Base-by-base conservation (phyloP, 2,797 vertebrate genomes). In the Novumbra hubbsi region DNA sequence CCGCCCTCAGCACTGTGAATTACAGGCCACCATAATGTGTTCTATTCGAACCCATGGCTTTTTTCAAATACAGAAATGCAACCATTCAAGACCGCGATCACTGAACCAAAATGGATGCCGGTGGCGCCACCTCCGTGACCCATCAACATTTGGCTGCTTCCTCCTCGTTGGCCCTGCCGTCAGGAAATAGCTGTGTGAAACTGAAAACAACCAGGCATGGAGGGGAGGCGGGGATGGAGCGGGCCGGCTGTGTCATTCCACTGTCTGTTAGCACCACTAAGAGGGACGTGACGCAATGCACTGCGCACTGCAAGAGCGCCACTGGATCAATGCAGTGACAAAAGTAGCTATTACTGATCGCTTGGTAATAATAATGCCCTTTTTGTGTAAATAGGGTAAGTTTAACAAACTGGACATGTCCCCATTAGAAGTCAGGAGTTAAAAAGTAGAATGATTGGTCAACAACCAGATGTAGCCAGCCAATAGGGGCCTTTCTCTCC, bases 221-320 rank as follows among this genome's bases (percentile, higher is more conserved):
- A 9, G 7, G 24, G 15, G 45, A 27, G 30, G 19, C 32, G 28
- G 57, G 16, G 62, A 17, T 27, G 2, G 11, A 49, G 68, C 55
- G 57, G 62, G 65, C 65, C 71, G 62, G 68, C 73, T 70, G 68
- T 63, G 68, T 52, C 74, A 72, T 70, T 64, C 70, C 63, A 76
- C 64, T 69, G 64, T 74, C 64, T 72, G 73, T 81, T 84, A 86
- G 84, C 82, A 86, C 84, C 84, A 81, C 63, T 71, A 67, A 57
- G 65, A 79, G 63, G 63, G 72, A 77, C 24, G 76, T 24, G 52
- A 60, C 16, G 19, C 55, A 71, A 72, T 55, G 66, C 63, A 76
- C 65, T 30, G 71, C 34, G 69, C 28, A 75, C 73, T 71, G 50
- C 63, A 63, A 7, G 67, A 57, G 49, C 12, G 24, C 12, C 24